A percentile compares a stretch with the other conserved stretches of the same genome.
phyloP scores from a whole-genome alignment of 2,113 vertebrate genomes.

The Xerus inauris region DNA sequence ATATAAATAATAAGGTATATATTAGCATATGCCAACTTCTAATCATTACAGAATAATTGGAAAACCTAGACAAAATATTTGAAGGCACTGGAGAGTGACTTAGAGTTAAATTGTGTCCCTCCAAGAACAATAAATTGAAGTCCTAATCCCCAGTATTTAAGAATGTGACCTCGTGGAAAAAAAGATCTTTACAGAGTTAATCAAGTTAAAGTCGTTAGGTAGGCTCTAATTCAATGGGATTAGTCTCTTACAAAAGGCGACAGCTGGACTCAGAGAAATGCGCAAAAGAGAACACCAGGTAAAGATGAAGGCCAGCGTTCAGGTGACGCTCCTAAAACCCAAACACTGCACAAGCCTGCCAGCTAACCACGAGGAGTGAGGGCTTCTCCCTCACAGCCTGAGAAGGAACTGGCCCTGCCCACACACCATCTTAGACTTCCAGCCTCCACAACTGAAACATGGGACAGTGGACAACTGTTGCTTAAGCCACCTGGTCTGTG shows the following conservation, averaged over 20 bases:
- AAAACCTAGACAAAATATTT: neutral
- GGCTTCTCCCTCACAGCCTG: neutral
- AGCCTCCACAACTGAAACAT: neutral
- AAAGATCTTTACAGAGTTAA: neutral
- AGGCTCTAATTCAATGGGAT: neutral
- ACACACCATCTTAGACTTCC: neutral
- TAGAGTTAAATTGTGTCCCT: neutral
- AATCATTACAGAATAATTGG: neutral
- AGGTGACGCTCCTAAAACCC: neutral
- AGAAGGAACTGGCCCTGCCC: neutral
- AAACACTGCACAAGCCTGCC: neutral
- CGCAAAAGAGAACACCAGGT: neutral
- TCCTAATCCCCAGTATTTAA: neutral
- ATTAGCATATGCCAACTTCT: neutral
- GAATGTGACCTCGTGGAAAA: neutral
- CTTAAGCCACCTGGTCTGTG: neutral
- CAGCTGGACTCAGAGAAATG: neutral
- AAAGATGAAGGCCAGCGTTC: neutral
- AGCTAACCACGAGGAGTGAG: neutral
- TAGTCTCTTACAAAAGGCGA: neutral
- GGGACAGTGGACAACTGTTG: neutral
- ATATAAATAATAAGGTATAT: neutral
- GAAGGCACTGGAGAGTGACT: neutral
- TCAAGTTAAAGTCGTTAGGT: neutral
- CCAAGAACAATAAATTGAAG: neutral